Conservation (phyloP, 2,797 vertebrate genomes). For the Capromys pilorides region DNA sequence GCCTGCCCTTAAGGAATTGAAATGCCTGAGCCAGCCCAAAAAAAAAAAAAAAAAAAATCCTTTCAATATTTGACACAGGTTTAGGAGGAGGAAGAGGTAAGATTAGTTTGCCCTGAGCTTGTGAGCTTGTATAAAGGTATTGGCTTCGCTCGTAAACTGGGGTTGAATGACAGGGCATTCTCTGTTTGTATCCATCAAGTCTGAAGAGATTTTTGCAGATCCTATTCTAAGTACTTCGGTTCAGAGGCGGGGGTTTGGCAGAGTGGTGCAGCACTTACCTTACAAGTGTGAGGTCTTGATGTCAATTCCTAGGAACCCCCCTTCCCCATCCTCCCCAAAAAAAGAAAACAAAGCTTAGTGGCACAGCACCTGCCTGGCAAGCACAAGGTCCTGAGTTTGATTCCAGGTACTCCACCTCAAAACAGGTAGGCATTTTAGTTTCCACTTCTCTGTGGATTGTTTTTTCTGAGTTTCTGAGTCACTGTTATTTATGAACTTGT, state of each 20-base stretch:
- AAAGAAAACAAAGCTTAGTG: too few species aligned
- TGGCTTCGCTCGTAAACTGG: slow-evolving; percentile 86
- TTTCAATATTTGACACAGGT: slow-evolving; percentile 54
- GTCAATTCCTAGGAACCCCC: too few species aligned
- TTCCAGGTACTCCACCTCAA: too few species aligned
- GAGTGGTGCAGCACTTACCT: too few species aligned
- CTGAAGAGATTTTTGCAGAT: slow-evolving; percentile 80
- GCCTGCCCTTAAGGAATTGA: too few species aligned
- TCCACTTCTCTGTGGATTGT: slow-evolving; percentile 76
- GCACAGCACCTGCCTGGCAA: too few species aligned
- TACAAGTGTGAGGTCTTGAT: too few species aligned
- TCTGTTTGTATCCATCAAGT: slow-evolving; percentile 82
- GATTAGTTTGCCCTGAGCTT: slow-evolving; percentile 86
- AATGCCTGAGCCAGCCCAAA: too few species aligned
- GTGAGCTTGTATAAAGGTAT: slow-evolving; percentile 84
- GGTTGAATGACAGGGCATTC: slow-evolving; percentile 86
- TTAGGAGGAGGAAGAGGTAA: slow-evolving; percentile 88
- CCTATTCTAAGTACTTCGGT: slow-evolving; percentile 83
- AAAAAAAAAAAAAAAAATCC: too few species aligned
- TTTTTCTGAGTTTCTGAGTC: slow-evolving; percentile 83
- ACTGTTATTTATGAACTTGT: slow-evolving; percentile 71
- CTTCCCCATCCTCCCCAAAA: too few species aligned
- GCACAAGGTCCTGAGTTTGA: too few species aligned
- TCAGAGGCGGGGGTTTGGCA: neutral
- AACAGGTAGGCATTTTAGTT: too few species aligned